Conservation (phyloP, 1,140 invertebrate genomes). For the Hypothenemus hampei region DNA sequence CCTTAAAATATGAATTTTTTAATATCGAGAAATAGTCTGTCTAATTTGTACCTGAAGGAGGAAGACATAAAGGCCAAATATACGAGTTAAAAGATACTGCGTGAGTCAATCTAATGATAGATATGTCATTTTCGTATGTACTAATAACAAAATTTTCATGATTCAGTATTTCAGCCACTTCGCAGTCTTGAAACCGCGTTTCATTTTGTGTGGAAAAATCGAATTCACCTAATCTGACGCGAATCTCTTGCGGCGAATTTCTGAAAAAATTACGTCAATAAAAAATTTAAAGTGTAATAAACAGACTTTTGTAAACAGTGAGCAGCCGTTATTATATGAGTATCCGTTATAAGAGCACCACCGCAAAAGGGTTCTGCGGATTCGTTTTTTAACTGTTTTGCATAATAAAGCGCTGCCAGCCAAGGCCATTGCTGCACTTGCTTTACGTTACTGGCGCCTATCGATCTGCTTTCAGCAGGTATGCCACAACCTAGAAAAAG, state of each 20-base stretch:
- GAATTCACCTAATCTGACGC: constrained; percentile 74
- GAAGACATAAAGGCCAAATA: constrained; percentile 81
- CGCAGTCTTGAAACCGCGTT: constrained; percentile 60
- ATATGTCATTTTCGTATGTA: constrained; percentile 74
- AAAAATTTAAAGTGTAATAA: not conserved
- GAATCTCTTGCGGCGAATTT: constrained; percentile 56
- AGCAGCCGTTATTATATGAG: constrained; percentile 74
- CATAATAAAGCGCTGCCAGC: constrained; percentile 67
- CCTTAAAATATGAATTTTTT: constrained; percentile 56
- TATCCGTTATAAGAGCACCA: constrained; percentile 70
- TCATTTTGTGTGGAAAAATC: constrained; percentile 62
- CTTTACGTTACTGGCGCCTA: constrained; percentile 53
- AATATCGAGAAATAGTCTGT: not conserved
- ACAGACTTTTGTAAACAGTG: constrained; percentile 55
- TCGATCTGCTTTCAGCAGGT: constrained; percentile 54
- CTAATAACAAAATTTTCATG: constrained; percentile 60
- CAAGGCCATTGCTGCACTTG: constrained; percentile 61
- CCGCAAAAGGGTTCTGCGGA: constrained; percentile 62
- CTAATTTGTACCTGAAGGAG: constrained; percentile 50
- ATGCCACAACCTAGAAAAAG: constrained; percentile 58
- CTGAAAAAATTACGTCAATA: no score
- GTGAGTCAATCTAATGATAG: constrained; percentile 66
- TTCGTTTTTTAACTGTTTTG: constrained; percentile 47
- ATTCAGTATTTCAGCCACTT: constrained; percentile 56
- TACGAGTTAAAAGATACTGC: constrained; percentile 68